phyloP scores from a whole-genome alignment of 2,888 invertebrate species.

The Synanthedon andrenaeformis region DNA sequence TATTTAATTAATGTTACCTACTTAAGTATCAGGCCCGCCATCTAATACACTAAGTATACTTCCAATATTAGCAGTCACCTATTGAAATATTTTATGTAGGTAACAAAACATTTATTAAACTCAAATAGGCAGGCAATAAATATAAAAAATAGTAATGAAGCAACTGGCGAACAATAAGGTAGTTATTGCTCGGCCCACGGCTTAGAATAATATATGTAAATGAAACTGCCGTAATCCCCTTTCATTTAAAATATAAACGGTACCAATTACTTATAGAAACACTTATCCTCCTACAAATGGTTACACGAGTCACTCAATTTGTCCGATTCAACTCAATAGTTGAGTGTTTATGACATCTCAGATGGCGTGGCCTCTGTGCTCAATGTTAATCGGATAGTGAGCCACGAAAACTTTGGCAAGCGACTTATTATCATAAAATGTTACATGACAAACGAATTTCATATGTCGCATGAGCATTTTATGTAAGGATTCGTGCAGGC shows the following conservation, averaged over 20 bases:
- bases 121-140: background rate
- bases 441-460: no score
- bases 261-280: background rate
- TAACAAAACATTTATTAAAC: no score
- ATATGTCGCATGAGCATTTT: no score
- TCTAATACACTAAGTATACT: no score
- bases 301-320: conserved; percentile 6
- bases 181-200: background rate
- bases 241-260: background rate
- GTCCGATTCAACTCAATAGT: conserved; percentile 9
- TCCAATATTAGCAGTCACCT: no score
- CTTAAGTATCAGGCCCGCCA: no score
- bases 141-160: background rate
- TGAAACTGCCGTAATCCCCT: background rate
- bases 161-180: background rate
- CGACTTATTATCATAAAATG: no score
- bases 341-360: conserved; percentile 1
- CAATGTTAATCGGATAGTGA: conserved; percentile 5
- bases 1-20: no score
- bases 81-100: no score
- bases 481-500: no score
- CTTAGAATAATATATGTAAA: background rate
- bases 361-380: conserved; percentile 13
- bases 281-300: background rate
- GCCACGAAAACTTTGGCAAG: no score